Base-by-base conservation (phyloP, 2,797 vertebrate species). In the Spinibarbus caldwelli region DNA sequence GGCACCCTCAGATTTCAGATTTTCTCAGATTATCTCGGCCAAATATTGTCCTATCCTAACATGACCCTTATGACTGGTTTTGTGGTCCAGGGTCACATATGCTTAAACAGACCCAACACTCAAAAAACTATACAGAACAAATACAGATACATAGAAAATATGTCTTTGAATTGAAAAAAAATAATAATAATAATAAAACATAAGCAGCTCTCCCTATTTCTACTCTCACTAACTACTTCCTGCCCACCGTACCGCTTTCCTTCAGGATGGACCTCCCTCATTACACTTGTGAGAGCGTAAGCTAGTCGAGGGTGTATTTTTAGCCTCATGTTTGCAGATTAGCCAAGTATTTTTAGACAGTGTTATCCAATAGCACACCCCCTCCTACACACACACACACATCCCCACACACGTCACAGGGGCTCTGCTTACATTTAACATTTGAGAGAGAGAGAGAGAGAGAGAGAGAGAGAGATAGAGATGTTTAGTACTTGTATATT, bases 341-440 rank as follows among this genome's bases (percentile, higher is more conserved):
- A 93, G 89, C 88, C 73, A 86, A 81, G 93, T 96, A 95, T 95
- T 95, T 94, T 94, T 95, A 95, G 95, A 86, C 66, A 0, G 87
- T 90, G 91, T 90, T 86, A 91, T 91, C 93, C 93, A 94, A 95
- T 94, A 87, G 91, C 93, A 93, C 86, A 82, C 83, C 86, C 86
- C 73, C 84, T 75, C 89, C 89, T 90, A 84, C 88, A 87, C 92
- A 94, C 92, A 34, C 88, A 90, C 89, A 72, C 52, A 62, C 71
- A 85, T 6, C 90, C 91, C 91, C 92, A 92, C 91, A 92, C 86
- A 91, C 91, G 90, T 91, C 91, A 85, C 67, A 0, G 43, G 52
- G 36, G 41, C 78, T 71, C 70, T 77, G 67, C 78, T 78, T 59
- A 70, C 59, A n/a, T n/a, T n/a, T n/a, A n/a, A 78, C 64, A 78